Evolutionary conservation across 2,113 vertebrate genomes (phyloP).

Genomic region (Microcebus ravelobensis): DNA sequence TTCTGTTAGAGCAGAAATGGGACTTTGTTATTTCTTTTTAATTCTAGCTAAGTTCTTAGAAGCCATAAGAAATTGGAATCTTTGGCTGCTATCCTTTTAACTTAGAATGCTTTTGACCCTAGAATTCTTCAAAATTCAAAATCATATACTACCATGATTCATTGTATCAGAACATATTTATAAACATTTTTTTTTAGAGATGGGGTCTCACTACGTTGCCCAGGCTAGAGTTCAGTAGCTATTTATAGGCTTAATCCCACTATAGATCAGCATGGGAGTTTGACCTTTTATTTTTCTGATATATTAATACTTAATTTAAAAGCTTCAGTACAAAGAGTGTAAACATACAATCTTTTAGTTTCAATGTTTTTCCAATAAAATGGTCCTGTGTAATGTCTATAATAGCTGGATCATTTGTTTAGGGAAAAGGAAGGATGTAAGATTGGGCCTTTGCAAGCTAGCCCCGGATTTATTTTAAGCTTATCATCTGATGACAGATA

Average conservation of each 20-base stretch:
- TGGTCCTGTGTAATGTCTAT: neutral
- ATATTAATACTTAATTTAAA: conserved; percentile 37
- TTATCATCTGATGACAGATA: neutral
- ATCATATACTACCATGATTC: neutral
- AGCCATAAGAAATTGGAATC: neutral
- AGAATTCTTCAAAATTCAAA: conserved; percentile 47
- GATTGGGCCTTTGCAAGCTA: neutral
- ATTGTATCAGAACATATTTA: neutral
- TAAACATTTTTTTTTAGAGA: neutral
- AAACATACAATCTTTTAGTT: neutral
- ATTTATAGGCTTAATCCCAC: neutral
- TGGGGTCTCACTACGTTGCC: neutral
- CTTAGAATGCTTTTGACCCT: conserved; percentile 41
- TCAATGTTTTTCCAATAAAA: conserved; percentile 45
- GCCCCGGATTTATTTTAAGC: neutral
- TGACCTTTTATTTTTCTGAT: neutral
- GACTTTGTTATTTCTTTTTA: conserved; percentile 29
- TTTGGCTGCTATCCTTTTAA: conserved; percentile 15
- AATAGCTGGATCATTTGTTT: conserved; percentile 34
- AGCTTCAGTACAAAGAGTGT: neutral
- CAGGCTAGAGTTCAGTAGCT: neutral
- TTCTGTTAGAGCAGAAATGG: neutral
- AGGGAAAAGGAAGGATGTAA: neutral
- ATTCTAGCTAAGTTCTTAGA: neutral
- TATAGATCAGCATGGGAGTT: neutral